A percentile compares a stretch with the other conserved stretches of the same genome.
Conservation (phyloP, 2,113 vertebrate species). For the Circaetus gallicus region DNA sequence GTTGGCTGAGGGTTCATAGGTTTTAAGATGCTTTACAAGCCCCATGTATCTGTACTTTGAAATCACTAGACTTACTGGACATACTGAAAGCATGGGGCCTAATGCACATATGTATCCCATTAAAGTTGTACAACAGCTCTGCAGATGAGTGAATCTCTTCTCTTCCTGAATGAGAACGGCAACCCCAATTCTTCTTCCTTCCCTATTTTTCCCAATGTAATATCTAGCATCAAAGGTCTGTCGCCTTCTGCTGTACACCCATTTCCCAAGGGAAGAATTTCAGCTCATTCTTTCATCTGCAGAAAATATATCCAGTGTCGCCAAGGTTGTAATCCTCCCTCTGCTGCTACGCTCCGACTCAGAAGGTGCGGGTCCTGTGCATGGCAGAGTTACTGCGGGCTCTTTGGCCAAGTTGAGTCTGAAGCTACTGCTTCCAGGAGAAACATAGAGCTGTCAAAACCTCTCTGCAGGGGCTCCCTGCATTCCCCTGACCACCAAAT, state of each 20-base stretch:
- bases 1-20: neutral
- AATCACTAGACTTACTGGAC: neutral
- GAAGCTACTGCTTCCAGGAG: neutral
- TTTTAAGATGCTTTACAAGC: neutral
- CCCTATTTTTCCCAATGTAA: neutral
- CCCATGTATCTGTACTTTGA: fast-evolving
- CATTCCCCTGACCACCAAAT: neutral
- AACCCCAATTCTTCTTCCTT: neutral
- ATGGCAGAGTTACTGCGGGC: neutral
- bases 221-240: neutral
- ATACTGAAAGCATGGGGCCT: neutral
- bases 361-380: neutral
- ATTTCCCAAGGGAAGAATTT: neutral
- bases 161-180: neutral
- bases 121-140: fast-evolving
- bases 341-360: fast-evolving
- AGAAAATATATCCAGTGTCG: neutral
- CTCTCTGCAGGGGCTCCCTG: neutral
- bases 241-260: fast-evolving
- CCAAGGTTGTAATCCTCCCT: neutral
- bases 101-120: fast-evolving
- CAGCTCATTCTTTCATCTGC: neutral
- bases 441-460: neutral
- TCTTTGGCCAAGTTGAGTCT: neutral
- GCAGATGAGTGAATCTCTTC: neutral